Evolutionary conservation across 2,888 invertebrate species (phyloP).

Genomic region (Mimachlamys varia): DNA sequence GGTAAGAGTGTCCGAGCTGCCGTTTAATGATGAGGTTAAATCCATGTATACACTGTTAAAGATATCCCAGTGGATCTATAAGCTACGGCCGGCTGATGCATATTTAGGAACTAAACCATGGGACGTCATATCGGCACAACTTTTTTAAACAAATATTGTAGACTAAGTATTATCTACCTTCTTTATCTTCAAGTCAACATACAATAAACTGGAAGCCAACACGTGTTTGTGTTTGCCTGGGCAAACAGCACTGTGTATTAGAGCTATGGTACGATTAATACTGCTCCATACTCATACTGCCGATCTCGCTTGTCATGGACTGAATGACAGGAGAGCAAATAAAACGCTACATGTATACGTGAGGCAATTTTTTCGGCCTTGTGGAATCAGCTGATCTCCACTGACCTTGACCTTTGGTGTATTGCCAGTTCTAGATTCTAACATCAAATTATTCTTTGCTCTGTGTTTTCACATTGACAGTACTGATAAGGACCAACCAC

Average conservation of each 20-base stretch:
- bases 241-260: neutral
- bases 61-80: neutral
- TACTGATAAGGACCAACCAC: neutral
- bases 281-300: constrained; percentile 5
- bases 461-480: neutral
- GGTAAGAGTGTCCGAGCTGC: neutral
- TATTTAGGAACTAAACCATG: neutral
- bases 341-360: neutral
- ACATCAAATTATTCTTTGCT: neutral
- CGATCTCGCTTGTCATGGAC: neutral
- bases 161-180: neutral
- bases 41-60: neutral
- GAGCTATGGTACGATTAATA: neutral
- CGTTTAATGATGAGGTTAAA: neutral
- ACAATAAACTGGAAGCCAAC: neutral
- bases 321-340: constrained; percentile 17
- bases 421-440: constrained; percentile 9
- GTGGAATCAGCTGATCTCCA: neutral
- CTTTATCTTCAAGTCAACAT: neutral
- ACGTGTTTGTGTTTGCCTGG: neutral
- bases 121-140: neutral
- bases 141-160: too few relatives aligned
- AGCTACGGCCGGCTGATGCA: neutral
- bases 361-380: neutral
- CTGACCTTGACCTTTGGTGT: neutral